Conservation (phyloP, 2,888 invertebrate genomes). For the Creontiades dilutus region DNA sequence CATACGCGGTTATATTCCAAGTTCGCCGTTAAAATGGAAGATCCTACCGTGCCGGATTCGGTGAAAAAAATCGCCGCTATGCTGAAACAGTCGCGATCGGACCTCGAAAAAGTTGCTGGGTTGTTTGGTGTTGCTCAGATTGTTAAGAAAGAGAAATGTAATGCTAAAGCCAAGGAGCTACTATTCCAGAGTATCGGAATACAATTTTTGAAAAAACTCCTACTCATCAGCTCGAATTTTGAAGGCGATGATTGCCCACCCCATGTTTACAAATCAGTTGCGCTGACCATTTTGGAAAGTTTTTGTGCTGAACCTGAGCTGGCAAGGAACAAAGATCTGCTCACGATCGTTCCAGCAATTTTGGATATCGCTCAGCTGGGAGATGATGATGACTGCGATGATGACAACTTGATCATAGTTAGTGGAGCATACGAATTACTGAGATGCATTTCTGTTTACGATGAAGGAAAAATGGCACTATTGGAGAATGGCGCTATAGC, state of each 20-base stretch:
- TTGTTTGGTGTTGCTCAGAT: conserved; percentile 95
- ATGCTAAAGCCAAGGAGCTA: conserved; percentile 85
- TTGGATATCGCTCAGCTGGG: conserved; percentile 90
- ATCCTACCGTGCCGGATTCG: conserved; percentile 83
- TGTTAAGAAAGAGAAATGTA: conserved; percentile 90
- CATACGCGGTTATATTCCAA: not conserved
- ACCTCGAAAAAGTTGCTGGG: conserved; percentile 94
- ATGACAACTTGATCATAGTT: conserved; percentile 91
- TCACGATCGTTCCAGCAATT: conserved; percentile 89
- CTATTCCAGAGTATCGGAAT: conserved; percentile 95
- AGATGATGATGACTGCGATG: conserved; percentile 88
- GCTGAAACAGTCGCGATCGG: conserved; percentile 88
- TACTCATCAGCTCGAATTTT: conserved; percentile 82
- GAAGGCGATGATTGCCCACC: conserved; percentile 86
- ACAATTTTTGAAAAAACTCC: conserved; percentile 89
- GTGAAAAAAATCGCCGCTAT: conserved; percentile 91
- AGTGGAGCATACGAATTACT: conserved; percentile 92
- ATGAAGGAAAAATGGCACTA: conserved; percentile 89
- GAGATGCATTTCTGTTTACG: conserved; percentile 88
- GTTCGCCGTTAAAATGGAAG: conserved; percentile 51
- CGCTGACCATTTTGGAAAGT: conserved; percentile 90
- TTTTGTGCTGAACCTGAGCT: conserved; percentile 91
- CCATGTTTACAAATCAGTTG: conserved; percentile 93
- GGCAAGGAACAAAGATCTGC: conserved; percentile 90
- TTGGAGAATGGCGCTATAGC: conserved; percentile 88